Evolutionary conservation across 2,888 invertebrate genomes (phyloP), one percentile per base, ranked within the genome.

Genomic region (Cloeon dipterum): DNA sequence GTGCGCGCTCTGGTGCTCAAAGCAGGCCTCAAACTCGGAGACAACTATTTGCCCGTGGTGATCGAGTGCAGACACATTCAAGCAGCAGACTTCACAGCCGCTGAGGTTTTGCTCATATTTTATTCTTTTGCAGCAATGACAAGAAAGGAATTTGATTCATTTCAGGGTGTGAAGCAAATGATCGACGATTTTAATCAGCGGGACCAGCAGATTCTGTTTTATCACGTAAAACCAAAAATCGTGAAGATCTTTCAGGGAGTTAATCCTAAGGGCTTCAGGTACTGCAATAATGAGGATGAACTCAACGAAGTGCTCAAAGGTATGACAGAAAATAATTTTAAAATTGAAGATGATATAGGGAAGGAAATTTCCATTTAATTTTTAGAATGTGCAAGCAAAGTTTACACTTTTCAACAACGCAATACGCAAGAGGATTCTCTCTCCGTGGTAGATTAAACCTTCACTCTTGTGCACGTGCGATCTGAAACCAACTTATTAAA

Each of bases 1-100:
- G 66, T 72, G 3, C 57, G 68, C 38, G 55, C 59, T 33, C 68
- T 76, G 42, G 70, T 88, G 41, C 69, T 72, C 49, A 81, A 81
- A 58, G 75, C 70, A 13, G 74, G 68, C 14, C 58, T 63, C 8
- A 63, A 65, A 45, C 62, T 63, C 39, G 66, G 65, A n/a, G 62
- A 58, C 41, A 59, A 66, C 47, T 49, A 45, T 36, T 60, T 63
- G 32, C 68, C 69, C 2, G 65, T 70, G 34, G 68, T 71, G 14
- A 60, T 70, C 36, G 69, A 71, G 51, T 66, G 68, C 26, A 59
- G 62, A 40, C 69, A 70, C 47, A 66, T 70, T 40, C 66, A 68
- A 47, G 66, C 65, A n/a, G 66, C 67, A 8, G 70, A 72, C 52
- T 71, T 66, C 49, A 71, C 70, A 3, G 66, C 68, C n/a, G 69